phyloP scores from a whole-genome alignment of 2,113 vertebrate genomes.

The Hemibagrus wyckioides region DNA sequence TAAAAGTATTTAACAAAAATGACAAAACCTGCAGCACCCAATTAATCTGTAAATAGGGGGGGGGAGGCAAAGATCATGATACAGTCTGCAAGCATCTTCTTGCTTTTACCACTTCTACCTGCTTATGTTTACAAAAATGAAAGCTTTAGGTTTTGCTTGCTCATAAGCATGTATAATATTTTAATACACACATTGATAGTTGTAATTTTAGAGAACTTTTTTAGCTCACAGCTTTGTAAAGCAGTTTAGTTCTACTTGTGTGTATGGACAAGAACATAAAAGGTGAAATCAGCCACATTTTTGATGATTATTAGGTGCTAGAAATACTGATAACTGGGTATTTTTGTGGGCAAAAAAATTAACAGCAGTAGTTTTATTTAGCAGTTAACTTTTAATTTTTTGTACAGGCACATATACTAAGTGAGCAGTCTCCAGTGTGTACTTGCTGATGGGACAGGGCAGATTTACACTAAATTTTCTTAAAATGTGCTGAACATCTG shows the following conservation, averaged over 20 bases:
- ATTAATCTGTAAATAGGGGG: neutral
- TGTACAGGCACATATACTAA: neutral
- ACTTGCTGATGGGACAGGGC: neutral
- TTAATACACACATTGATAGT: too few relatives aligned
- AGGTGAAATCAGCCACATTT: neutral
- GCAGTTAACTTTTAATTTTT: neutral
- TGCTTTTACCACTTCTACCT: neutral
- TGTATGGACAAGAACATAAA: neutral
- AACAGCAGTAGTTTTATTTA: neutral
- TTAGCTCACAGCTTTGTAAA: neutral
- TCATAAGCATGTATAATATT: neutral
- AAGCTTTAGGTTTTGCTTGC: neutral
- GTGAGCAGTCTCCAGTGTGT: neutral
- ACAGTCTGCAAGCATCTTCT: neutral
- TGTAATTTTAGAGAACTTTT: too few relatives aligned
- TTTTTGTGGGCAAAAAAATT: neutral
- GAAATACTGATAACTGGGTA: neutral
- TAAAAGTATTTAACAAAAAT: neutral
- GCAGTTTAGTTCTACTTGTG: neutral
- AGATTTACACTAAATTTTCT: neutral
- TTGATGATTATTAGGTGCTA: neutral
- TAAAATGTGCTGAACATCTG: neutral
- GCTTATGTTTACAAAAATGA: neutral
- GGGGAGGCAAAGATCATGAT: neutral
- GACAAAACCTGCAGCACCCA: neutral